Base-by-base conservation (phyloP, 2,888 invertebrate genomes). In the Mythimna pallens region DNA sequence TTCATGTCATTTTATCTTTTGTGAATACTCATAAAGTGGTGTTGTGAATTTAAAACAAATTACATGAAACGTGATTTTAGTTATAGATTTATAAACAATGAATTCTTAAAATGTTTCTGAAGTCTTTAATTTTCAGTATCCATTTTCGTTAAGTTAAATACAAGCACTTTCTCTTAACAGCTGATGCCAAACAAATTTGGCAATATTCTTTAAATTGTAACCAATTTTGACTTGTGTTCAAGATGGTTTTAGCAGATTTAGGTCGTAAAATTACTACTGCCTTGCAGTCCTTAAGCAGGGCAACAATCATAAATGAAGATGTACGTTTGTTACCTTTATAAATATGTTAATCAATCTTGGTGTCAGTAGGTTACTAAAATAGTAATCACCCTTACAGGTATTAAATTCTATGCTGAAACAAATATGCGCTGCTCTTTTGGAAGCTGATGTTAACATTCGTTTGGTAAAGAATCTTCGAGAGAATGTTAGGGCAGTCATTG, bases 171-270 rank as follows among this genome's bases (percentile, higher is more conserved):
- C 57, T 52, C 55, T 36, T 69, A 89, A 88, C 90, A 90, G 90
- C 90, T 90, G 90, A 90, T 89, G 80, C 81, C 76, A 82, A 85
- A 81, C 73, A 77, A 73, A 70, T 79, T 73, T 85, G 81, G 77
- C 82, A 68, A 70, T 81, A 78, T 74, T 78, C 78, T 87, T 58
- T 73, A 69, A 40, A 66, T 73, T 75, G 54, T 52, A 74, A 55
- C 70, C 47, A 64, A 58, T 63, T 55, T 63, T 65, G 30, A 52
- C 83, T 87, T 81, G 78, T 81, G 81, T 86, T 83, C 92, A 98
- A 97, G 93, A 99, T 99, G 99, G 99, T 99, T 94, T 98, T 99
- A 97, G 99, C 99, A 90, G 99, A 99, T 97, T 98, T 99, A 94
- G 99, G 99, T 93, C 98, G 99, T 93, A 99, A 99, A 97, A 99